phyloP scores from a whole-genome alignment of 2,113 vertebrate genomes.

The Nothocercus julius region DNA sequence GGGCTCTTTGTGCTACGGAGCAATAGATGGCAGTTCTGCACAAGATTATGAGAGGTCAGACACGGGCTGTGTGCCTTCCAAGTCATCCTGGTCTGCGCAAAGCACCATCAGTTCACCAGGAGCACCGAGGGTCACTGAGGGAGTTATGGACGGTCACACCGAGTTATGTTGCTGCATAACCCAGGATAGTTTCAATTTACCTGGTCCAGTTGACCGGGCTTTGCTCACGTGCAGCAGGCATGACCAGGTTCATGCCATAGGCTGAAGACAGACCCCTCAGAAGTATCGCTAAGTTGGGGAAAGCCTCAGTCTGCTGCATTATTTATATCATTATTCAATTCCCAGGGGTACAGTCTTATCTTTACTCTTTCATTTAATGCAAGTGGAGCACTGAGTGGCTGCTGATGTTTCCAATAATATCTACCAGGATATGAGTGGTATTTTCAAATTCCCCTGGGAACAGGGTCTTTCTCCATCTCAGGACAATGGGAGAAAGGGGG shows the following conservation, averaged over 20 bases:
- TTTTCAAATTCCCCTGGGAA: neutral
- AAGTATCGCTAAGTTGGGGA: neutral
- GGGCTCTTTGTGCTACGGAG: neutral
- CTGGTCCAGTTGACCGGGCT: too few species aligned
- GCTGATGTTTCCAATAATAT: neutral
- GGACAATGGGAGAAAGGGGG: neutral
- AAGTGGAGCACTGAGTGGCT: neutral
- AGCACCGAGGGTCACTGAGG: too few species aligned
- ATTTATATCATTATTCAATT: neutral
- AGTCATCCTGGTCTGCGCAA: neutral
- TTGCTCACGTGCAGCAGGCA: neutral
- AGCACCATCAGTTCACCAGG: neutral
- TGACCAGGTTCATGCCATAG: neutral
- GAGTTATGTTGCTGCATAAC: too few species aligned
- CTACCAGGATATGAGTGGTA: neutral
- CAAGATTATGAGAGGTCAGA: neutral
- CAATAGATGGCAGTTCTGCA: neutral
- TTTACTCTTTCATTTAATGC: neutral
- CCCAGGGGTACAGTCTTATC: fast-evolving
- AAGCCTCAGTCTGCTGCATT: neutral
- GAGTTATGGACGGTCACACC: too few species aligned
- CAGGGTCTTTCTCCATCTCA: neutral
- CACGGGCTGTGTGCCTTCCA: neutral
- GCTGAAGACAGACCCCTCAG: neutral
- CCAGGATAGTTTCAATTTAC: neutral